Conservation (phyloP, 2,113 vertebrate genomes). For the Ceyx margarethae region DNA sequence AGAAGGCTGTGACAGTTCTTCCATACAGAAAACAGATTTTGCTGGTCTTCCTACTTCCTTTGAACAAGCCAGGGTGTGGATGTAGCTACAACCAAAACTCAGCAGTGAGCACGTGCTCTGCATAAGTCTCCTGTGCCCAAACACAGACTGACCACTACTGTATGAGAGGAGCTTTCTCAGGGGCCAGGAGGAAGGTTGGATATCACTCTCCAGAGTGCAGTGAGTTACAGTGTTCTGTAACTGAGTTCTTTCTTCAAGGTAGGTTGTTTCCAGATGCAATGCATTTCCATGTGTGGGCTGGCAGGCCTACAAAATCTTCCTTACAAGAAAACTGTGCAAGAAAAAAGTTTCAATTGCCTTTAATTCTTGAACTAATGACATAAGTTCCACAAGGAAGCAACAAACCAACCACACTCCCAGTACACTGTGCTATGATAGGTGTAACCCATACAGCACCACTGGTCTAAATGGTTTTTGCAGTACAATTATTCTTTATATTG, state of each 20-base stretch:
- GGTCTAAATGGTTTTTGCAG: too few relatives aligned
- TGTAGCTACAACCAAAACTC: neutral
- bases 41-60: neutral
- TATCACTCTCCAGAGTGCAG: neutral
- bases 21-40: neutral
- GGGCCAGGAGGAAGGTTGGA: neutral
- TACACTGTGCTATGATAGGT: too few relatives aligned
- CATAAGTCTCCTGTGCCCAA: neutral
- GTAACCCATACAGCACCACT: too few relatives aligned
- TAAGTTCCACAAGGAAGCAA: too few relatives aligned
- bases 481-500: neutral
- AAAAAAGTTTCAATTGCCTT: too few relatives aligned
- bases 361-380: too few relatives aligned
- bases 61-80: neutral
- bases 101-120: neutral
- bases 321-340: too few relatives aligned
- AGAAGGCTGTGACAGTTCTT: neutral
- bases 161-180: neutral
- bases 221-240: accelerated
- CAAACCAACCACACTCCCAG: too few relatives aligned
- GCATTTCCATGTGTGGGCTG: too few relatives aligned
- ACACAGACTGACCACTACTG: neutral
- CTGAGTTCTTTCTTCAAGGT: neutral
- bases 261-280: too few relatives aligned
- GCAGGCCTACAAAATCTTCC: too few relatives aligned